A percentile compares a stretch with the other conserved stretches of the same genome.
Conservation (phyloP, 2,888 invertebrate genomes). For the Lottia gigantea region DNA sequence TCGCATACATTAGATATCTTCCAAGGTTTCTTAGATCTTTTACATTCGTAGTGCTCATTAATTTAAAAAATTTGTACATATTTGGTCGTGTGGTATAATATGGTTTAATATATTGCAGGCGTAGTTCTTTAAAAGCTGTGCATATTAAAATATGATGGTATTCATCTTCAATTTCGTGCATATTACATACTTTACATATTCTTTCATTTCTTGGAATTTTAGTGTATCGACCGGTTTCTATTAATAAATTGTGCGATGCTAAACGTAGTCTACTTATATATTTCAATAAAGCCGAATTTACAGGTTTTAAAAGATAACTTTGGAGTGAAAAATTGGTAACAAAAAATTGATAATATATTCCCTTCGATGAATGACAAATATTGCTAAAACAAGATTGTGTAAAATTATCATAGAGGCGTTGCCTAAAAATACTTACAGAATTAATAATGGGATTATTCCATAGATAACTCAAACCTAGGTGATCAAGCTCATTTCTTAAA, state of each 20-base stretch:
- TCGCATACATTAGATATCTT: background rate
- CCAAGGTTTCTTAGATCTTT: background rate
- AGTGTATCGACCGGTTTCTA: constrained; percentile 3
- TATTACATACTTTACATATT: background rate
- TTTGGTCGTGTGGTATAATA: background rate
- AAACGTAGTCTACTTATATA: constrained; percentile 2
- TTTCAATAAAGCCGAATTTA: background rate
- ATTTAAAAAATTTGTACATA: background rate
- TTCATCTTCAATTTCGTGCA: background rate
- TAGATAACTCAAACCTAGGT: background rate
- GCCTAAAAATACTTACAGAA: background rate
- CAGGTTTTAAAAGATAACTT: constrained; percentile 1
- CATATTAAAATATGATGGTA: background rate
- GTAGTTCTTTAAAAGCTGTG: background rate
- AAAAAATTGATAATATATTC: background rate
- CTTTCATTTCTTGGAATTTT: background rate
- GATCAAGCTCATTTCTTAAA: background rate
- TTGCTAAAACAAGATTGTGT: background rate
- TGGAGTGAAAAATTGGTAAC: constrained; percentile 5
- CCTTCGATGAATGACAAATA: background rate
- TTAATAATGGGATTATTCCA: background rate
- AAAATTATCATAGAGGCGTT: background rate
- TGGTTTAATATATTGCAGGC: background rate
- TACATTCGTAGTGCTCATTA: background rate
- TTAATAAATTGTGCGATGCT: constrained; percentile 1